Base-by-base conservation (phyloP, 2,797 vertebrate species). In the Danio kyathit region DNA sequence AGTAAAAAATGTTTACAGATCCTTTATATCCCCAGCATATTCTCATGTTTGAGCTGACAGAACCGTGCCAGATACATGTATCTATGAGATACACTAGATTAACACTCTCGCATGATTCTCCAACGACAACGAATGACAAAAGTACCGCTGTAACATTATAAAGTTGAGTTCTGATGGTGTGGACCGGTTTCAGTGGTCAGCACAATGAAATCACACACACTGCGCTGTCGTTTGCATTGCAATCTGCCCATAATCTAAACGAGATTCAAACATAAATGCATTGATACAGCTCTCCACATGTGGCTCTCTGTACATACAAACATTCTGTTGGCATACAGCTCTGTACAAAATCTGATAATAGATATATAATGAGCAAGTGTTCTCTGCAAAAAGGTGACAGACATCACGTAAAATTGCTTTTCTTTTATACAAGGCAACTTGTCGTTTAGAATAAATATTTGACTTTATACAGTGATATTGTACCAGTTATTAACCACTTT, bases 71-170 rank as follows among this genome's bases (percentile, higher is more conserved):
- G 92, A 95, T 92, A 93, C 93, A 91, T 96, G 97, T 98, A 98
- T 99, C 97, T 99, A 98, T 98, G 96, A 98, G 96, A 98, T 98
- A 98, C 97, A 98, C 95, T 95, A 94, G 95, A 94, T 96, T 95
- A 95, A 94, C 93, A 90, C 95, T 94, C 93, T 95, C 95, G 95
- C 89, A 95, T 89, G 90, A 91, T 82, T 91, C 86, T 89, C 91
- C 93, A 92, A 90, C 90, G 90, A 93, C 92, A 92, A 89, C 16
- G 92, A 96, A 95, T 93, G 94, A 95, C 93, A 94, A 95, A 92
- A 96, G 97, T 99, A 98, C 97, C 97, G 96, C 95, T 94, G 92
- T 96, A 96, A 96, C 93, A 94, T 94, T 94, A 92, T 7, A 94
- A 93, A 94, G 92, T 85, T 91, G 91, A 92, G 90, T 92, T 92